These are phyloP conservation scores for Girardinus metallicus DNA, from an alignment of 2,797 vertebrate genomes.

Conservation along the genomic window DNA sequence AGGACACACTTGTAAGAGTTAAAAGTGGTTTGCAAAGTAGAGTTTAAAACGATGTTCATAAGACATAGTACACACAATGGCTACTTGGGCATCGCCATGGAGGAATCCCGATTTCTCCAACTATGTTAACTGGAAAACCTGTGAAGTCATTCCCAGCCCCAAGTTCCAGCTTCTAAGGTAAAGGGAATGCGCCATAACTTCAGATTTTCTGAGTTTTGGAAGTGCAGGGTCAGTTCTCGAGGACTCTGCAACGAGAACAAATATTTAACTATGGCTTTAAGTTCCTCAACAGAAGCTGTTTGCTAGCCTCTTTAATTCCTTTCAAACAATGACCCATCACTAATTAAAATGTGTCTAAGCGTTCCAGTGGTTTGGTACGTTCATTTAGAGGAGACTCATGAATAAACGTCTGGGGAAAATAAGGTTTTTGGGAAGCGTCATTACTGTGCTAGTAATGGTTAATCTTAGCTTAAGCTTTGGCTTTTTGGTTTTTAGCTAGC, in stretches of 20 bases:
- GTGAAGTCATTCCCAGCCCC: background rate
- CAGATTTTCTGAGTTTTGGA: conserved; percentile 26
- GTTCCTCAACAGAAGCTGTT: conserved; percentile 19
- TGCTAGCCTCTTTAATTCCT: conserved; percentile 5
- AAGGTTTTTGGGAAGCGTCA: conserved; percentile 5
- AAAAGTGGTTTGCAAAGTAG: background rate
- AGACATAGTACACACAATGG: background rate
- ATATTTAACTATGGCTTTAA: conserved; percentile 16
- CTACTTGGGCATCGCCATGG: no score
- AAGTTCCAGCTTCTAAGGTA: background rate
- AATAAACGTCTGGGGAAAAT: background rate
- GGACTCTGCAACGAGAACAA: conserved; percentile 23
- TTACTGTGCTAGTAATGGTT: background rate
- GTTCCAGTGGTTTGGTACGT: background rate
- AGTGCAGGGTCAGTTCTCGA: conserved; percentile 37
- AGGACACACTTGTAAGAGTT: background rate
- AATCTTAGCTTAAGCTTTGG: background rate
- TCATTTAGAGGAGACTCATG: background rate
- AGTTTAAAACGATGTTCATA: background rate
- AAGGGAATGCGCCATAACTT: conserved; percentile 12
- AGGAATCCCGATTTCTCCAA: background rate
- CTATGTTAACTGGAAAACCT: background rate
- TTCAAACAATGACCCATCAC: conserved; percentile 2
- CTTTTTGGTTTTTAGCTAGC: background rate
- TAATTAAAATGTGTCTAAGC: conserved; percentile 7